Conservation (phyloP, 1,140 invertebrate genomes). For the Drosophila punjabiensis region DNA sequence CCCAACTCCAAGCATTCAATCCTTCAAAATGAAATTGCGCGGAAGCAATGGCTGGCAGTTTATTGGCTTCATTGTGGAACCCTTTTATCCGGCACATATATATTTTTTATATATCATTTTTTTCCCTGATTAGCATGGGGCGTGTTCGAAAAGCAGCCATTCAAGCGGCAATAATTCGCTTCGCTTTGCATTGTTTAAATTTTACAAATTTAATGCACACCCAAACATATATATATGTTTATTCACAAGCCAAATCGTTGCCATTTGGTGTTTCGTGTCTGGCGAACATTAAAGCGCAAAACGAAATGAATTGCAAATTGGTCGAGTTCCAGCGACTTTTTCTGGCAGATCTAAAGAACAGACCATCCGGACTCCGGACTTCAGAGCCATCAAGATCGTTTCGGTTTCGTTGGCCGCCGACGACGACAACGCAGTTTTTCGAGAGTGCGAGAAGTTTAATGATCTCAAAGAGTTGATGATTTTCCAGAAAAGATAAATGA, state of each 20-base stretch:
- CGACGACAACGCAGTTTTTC: conserved; percentile 25
- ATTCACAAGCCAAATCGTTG: conserved; percentile 46
- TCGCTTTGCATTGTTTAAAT: conserved; percentile 77
- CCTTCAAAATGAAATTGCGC: conserved; percentile 74
- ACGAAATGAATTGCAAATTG: conserved; percentile 67
- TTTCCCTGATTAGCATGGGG: conserved; percentile 68
- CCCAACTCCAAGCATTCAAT: conserved; percentile 29
- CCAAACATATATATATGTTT: conserved; percentile 32
- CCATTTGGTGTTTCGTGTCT: conserved; percentile 56
- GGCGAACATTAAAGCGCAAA: conserved; percentile 58
- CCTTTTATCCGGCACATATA: conserved; percentile 52
- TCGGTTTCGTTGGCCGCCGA: conserved; percentile 42
- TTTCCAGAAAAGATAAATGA: conserved; percentile 73
- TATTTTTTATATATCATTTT: conserved; percentile 39
- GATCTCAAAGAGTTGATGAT: conserved; percentile 67
- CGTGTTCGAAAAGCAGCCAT: conserved; percentile 64
- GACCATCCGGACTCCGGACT: conserved; percentile 7
- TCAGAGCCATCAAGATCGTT: conserved; percentile 69
- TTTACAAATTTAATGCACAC: conserved; percentile 71
- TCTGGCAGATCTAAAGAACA: conserved; percentile 13
- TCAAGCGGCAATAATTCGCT: conserved; percentile 73
- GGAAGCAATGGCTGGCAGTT: conserved; percentile 76
- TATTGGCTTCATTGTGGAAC: conserved; percentile 77
- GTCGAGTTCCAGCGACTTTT: conserved; percentile 42
- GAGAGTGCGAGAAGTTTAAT: conserved; percentile 61